Evolutionary conservation across 2,888 invertebrate genomes (phyloP), one percentile per base, ranked within the genome.

Genomic region (Atherix ibis): DNA sequence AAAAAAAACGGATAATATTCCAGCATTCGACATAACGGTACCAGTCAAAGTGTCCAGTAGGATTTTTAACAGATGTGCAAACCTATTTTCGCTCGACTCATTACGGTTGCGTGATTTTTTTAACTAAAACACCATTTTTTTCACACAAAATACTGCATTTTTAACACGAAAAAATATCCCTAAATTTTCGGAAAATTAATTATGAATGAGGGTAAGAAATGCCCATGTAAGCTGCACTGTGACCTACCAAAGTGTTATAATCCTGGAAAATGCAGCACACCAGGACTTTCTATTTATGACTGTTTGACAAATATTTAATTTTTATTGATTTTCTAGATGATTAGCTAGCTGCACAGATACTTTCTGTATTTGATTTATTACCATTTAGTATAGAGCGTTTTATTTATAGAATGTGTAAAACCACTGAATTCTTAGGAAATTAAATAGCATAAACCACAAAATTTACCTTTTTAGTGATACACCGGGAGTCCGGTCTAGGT

Each of bases 251-350:
- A 18, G 35, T 35, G 34, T 28, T 29, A 35, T 40, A 40, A 40
- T 40, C 40, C 35, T 15, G 22, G 37, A 27, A 37, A 30, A 13
- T 32, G 28, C 29, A 22, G 15, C 16, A 15, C 9, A 35, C 25
- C 31, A 24, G 30, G n/a, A n/a, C n/a, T n/a, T n/a, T n/a, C n/a
- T n/a, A n/a, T 35, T 40, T 40, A 40, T 40, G 37, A 35, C 37
- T 37, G 26, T 40, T 40, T 40, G 40, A 40, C 40, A 40, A 40
- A 40, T 40, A 40, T 40, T 36, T 38, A 40, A 40, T 40, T 38
- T 32, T 32, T 30, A 14, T 27, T 26, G 26, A 38, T 38, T 40
- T 35, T 34, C 27, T 18, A 19, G 25, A 27, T 36, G 40, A 36
- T 37, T 38, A 32, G 37, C 31, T 4, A 18, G 4, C 6, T 8